phyloP scores from a whole-genome alignment of 1,140 invertebrate genomes.

The Calycopis cecrops region DNA sequence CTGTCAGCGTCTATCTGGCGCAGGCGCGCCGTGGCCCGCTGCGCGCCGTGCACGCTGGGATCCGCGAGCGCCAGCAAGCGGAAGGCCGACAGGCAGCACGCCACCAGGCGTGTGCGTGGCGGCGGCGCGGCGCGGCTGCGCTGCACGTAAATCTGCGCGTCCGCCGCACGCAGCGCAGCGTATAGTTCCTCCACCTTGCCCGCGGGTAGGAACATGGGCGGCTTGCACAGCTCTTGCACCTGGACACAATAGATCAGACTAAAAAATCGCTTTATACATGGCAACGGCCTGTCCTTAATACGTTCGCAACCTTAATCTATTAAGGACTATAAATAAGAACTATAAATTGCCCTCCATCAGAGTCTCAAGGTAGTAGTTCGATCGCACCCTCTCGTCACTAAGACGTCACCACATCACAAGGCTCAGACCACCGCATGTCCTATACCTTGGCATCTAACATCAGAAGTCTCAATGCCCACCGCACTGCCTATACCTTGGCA shows the following conservation, averaged over 20 bases:
- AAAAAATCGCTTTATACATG: too few relatives aligned
- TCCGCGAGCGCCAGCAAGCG: constrained; percentile 92
- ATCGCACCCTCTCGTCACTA: too few relatives aligned
- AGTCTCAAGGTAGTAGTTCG: too few relatives aligned
- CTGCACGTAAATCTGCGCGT: constrained; percentile 96
- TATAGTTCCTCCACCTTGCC: constrained; percentile 94
- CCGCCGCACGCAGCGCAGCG: constrained; percentile 89
- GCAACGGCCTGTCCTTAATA: too few relatives aligned
- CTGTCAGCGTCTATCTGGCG: constrained; percentile 49
- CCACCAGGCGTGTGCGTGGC: constrained; percentile 79
- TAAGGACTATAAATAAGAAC: too few relatives aligned
- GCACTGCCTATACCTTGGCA: constrained; percentile 80
- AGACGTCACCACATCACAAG: too few relatives aligned
- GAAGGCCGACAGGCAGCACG: constrained; percentile 40
- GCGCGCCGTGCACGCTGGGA: constrained; percentile 81
- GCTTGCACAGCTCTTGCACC: constrained; percentile 82
- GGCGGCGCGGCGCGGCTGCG: constrained; percentile 71
- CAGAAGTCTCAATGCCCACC: too few relatives aligned
- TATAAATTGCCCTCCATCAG: too few relatives aligned
- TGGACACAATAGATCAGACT: constrained; percentile 20
- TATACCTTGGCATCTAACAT: constrained; percentile 87
- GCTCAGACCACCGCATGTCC: not conserved
- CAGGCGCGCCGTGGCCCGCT: constrained; percentile 27
- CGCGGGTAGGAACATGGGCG: constrained; percentile 87
- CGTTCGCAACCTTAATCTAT: too few relatives aligned